Evolutionary conservation across 2,888 invertebrate genomes (phyloP), one percentile per base, ranked within the genome.

Genomic region (Mesochorus sp.): DNA sequence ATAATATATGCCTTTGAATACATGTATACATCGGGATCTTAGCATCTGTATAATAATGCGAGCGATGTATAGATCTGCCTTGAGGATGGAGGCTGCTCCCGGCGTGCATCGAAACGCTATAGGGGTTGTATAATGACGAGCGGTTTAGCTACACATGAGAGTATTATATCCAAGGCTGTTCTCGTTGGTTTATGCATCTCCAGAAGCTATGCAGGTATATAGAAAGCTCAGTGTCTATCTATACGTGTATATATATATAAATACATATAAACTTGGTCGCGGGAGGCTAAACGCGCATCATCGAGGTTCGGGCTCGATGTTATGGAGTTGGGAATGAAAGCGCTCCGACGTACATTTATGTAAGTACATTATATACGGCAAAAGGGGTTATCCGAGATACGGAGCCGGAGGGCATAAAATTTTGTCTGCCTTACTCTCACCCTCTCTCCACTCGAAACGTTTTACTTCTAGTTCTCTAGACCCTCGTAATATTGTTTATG

Each of bases 401-500:
- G 6, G 26, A 47, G 47, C 44, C 59, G 44, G 10, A 59, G 12
- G 42, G 53, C 53, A 73, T 14, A 62, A 73, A 34, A 59, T 49
- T 17, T 1, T 14, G 4, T 24, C 42, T 10, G 31, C 39, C 31
- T 53, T 42, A 14, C 21, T 28, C 62, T 53, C 67, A 12, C 42
- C 14, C 42, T 53, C 31, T 37, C 59, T 24, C 14, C 10, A 17
- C 10, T 51, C 31, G 8, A 39, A 64, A 14, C 57, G 53, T 8
- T 61, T 47, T 31, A n/a, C 14, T 26, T 34, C 5, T 24, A 53
- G 21, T 14, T 49, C 19, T 59, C 34, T 17, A 37, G 51, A 61
- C 59, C 74, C 64, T 44, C 21, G 37, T 73, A 72, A 84, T 83
- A 83, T 83, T 83, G 80, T 85, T 86, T 84, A 85, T 80, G 80